Base-by-base conservation (phyloP, 2,797 vertebrate species). In the Scyliorhinus canicula region DNA sequence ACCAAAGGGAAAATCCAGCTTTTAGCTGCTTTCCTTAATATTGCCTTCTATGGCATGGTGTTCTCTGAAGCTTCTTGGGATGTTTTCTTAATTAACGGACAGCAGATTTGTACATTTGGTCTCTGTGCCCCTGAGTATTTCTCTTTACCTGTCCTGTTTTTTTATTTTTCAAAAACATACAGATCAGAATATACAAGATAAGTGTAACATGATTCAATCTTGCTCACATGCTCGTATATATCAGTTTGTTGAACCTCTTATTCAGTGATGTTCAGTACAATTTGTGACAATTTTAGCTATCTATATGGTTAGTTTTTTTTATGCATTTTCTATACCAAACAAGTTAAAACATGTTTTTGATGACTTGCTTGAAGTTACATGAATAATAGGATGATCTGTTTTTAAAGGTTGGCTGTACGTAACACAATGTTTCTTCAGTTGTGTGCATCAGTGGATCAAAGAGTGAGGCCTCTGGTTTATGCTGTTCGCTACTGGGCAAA, bases 351-450 rank as follows among this genome's bases (percentile, higher is more conserved):
- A 35, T 2, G 5, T 55, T 57, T 88, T 55, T 86, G 52, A 69
- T 69, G 44, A 31, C 44, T 69, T 65, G n/a, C 47, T 79, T 95
- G 52, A 84, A 95, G 44, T 79, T n/a, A n/a, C 5, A 91, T 65
- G 21, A 91, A 91, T 44, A 50, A 74, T 14, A n/a, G 69, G 47
- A 55, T 35, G 52, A 14, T 16, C 28, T 94, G 28, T 69, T 74
- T 94, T 67, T 52, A 40, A 95, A 99, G 99, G 96, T 97, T 99
- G 95, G 99, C 98, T 0, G 97, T 99, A 2, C 98, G 98, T 95
- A 99, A 99, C 96, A 98, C 99, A 0, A 97, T 96, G 8, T 99
- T 98, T 97, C 97, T 99, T 86, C 98, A 97, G 96, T 97, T 99
- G 95, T 98, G 98, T 95, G 98, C 98, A 0, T 97, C 97, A 88